Evolutionary conservation across 1,140 invertebrate species (phyloP), one percentile per base, ranked within the genome.

Genomic region (Ceratina japonica): DNA sequence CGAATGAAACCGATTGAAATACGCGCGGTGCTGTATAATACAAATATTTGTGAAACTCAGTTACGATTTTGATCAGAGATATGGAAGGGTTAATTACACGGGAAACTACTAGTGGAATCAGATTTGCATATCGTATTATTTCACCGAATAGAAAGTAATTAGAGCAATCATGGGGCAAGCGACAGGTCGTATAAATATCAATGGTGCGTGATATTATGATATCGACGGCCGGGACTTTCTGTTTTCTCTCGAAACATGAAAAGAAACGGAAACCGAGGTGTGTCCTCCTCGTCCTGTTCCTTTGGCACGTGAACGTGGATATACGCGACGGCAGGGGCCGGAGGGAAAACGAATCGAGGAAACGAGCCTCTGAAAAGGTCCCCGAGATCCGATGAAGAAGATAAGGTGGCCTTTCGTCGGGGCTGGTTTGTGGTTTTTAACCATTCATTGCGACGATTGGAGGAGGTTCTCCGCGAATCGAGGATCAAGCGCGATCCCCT

Each of bases 371-470:
- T 80, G 83, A 77, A 80, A 80, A 80, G 77, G 71, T 69, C 16
- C 52, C 18, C 10, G 24, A 70, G 82, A 84, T 81, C 62, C 61
- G 64, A 65, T 49, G 59, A 62, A 73, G 20, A 49, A 78, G 74
- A 85, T 81, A 85, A 66, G 62, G 71, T 56, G 49, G 44, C 7
- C 37, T 44, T 72, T 84, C 68, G 78, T 77, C 77, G 78, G 76
- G 66, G 73, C 56, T n/a, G 79, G 82, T 84, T 85, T 84, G 83
- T 78, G 73, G 74, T 84, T 85, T 85, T 85, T 84, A 84, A 81
- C 80, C 79, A 77, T 84, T 78, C 78, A 84, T 68, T 51, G 81
- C 56, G 64, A 52, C 27, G 52, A 73, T 79, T 74, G 24, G 37
- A 37, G 61, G 13, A 56, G 16, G n/a, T 44, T 27, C 78, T 64